Conservation (phyloP, 2,113 vertebrate species). For the Polyodon spathula region DNA sequence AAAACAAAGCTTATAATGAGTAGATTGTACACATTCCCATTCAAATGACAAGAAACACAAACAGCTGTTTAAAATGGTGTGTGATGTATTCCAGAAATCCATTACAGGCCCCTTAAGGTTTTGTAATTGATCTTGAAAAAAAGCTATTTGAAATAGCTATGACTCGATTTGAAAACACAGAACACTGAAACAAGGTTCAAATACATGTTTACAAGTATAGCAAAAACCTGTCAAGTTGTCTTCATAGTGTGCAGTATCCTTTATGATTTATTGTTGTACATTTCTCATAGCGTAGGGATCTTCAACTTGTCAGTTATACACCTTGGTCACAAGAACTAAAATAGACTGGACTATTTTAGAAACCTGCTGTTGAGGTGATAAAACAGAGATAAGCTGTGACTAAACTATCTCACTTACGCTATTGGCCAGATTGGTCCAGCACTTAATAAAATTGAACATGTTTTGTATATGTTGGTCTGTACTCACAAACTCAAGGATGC, state of each 20-base stretch:
- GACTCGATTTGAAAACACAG: constrained; percentile 60
- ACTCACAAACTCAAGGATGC: neutral
- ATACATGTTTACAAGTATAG: no score
- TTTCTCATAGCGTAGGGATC: no score
- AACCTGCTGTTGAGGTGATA: constrained; percentile 49
- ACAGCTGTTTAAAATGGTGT: constrained; percentile 11
- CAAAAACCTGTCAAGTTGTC: no score
- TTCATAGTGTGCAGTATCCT: no score
- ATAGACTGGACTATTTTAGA: constrained; percentile 44
- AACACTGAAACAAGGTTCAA: constrained; percentile 49
- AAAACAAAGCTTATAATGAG: constrained; percentile 34
- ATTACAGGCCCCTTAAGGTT: constrained; percentile 51
- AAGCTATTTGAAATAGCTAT: constrained; percentile 39
- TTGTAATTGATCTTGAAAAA: constrained; percentile 63
- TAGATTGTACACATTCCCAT: constrained; percentile 19
- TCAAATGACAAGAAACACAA: neutral
- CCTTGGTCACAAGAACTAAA: constrained; percentile 46
- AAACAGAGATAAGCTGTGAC: constrained; percentile 52
- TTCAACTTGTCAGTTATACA: constrained; percentile 31
- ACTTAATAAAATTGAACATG: no score
- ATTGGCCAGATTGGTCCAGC: constrained; percentile 19
- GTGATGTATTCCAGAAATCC: constrained; percentile 38
- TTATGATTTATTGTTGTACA: no score
- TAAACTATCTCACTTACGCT: constrained; percentile 29
- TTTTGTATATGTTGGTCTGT: neutral